Percentiles rank a stretch among this genome's conserved stretches.
These are phyloP conservation scores for Recurvirostra avosetta DNA, from an alignment of 2,113 vertebrate genomes.

Conservation along the genomic window DNA sequence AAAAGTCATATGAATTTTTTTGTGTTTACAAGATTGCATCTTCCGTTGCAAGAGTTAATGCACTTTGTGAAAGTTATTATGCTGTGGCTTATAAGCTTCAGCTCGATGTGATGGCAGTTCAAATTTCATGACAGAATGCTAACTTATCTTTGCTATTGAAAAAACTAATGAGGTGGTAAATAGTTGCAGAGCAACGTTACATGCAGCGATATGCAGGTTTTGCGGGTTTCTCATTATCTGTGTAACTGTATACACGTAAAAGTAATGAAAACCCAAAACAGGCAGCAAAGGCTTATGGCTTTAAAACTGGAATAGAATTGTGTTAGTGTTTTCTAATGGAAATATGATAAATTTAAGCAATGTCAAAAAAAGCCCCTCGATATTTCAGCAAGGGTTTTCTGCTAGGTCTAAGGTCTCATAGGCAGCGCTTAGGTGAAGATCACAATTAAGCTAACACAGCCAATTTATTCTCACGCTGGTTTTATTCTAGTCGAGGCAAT, in stretches of 20 bases:
- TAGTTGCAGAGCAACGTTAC: neutral
- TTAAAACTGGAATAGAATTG: neutral
- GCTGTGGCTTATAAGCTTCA: neutral
- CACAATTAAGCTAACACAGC: neutral
- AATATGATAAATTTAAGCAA: neutral
- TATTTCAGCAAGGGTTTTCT: neutral
- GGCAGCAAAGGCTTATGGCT: neutral
- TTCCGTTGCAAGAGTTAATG: slow-evolving; percentile 5
- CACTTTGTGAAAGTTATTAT: neutral
- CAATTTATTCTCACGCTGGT: slow-evolving; percentile 21
- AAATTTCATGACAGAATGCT: slow-evolving; percentile 49
- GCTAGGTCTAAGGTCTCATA: neutral
- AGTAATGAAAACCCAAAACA: slow-evolving; percentile 33
- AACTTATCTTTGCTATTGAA: slow-evolving; percentile 37
- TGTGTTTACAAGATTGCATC: neutral
- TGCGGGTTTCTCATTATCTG: neutral
- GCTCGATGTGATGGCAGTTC: neutral
- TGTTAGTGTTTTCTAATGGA: neutral
- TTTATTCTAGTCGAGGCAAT: neutral
- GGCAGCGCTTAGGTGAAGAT: neutral
- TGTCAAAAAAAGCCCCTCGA: neutral
- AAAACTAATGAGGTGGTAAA: slow-evolving; percentile 58
- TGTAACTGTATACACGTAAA: neutral
- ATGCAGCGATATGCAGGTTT: neutral
- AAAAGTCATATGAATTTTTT: neutral